Conservation (phyloP, 1,140 invertebrate genomes). For the Paracyclopina nana region DNA sequence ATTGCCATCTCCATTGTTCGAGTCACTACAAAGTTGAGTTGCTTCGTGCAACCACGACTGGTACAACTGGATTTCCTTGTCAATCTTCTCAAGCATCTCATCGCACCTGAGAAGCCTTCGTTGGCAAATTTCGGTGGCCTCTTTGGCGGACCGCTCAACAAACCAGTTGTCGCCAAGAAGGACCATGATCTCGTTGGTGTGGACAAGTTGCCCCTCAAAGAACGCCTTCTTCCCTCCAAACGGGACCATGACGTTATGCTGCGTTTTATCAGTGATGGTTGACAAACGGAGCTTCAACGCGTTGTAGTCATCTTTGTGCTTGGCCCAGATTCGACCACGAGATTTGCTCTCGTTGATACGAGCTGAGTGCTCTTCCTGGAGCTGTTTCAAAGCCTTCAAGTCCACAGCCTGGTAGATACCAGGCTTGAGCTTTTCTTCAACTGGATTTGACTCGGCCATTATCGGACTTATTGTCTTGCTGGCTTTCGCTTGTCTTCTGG, state of each 20-base stretch:
- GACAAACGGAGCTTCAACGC: not conserved
- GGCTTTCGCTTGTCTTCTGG: conserved; percentile 46
- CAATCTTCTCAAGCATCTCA: conserved; percentile 29
- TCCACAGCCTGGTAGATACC: not conserved
- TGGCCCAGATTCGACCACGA: not conserved
- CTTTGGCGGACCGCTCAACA: conserved; percentile 40
- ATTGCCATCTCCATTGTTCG: conserved; percentile 24
- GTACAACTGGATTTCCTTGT: conserved; percentile 30
- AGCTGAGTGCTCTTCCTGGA: not conserved
- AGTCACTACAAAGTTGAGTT: conserved; percentile 22
- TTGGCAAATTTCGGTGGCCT: conserved; percentile 39
- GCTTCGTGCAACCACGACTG: conserved; percentile 27
- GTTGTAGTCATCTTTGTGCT: conserved; percentile 8
- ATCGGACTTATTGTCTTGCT: not conserved
- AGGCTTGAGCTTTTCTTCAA: not conserved
- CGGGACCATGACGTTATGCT: conserved; percentile 34
- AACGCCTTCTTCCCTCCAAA: conserved; percentile 38
- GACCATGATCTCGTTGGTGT: conserved; percentile 49
- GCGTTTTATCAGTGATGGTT: not conserved
- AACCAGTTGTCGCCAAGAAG: conserved; percentile 48
- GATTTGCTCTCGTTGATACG: not conserved
- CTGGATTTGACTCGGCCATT: not conserved
- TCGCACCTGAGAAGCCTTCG: conserved; percentile 35
- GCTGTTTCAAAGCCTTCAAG: not conserved
- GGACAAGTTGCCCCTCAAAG: conserved; percentile 42